These are phyloP conservation scores for Drosophila meridiana DNA, from an alignment of 2,888 invertebrate genomes.

Conservation along the genomic window DNA sequence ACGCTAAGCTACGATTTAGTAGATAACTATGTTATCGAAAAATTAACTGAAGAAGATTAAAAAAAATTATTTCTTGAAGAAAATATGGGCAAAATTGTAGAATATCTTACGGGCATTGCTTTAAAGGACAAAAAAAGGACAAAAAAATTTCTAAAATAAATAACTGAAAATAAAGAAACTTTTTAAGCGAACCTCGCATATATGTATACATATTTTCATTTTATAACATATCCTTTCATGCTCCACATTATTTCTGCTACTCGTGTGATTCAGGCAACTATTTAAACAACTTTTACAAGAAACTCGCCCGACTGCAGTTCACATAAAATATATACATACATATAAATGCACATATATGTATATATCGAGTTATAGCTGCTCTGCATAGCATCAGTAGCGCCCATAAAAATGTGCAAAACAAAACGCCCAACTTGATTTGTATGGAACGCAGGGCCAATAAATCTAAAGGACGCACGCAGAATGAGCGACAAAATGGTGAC, in stretches of 20 bases:
- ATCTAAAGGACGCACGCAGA: conserved; percentile 47
- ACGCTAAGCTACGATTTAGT: no score
- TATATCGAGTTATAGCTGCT: conserved; percentile 8
- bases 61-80: no score
- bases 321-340: not conserved
- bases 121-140: no score
- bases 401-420: conserved; percentile 80
- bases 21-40: no score
- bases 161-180: not conserved
- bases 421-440: conserved; percentile 74
- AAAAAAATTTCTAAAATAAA: no score
- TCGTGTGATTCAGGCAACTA: conserved; percentile 13
- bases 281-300: conserved; percentile 1
- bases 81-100: no score
- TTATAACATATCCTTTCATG: not conserved
- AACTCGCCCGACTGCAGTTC: not conserved
- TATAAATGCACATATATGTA: not conserved
- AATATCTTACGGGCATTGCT: no score
- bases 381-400: conserved; percentile 83
- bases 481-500: conserved; percentile 48
- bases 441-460: conserved; percentile 52
- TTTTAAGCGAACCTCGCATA: not conserved
- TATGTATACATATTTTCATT: not conserved
- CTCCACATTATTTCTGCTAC: not conserved
- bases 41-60: no score